Percentiles rank a stretch among this genome's conserved stretches.
These are phyloP conservation scores for Marisa cornuarietis DNA, from an alignment of 1,140 invertebrate species.

Conservation along the genomic window DNA sequence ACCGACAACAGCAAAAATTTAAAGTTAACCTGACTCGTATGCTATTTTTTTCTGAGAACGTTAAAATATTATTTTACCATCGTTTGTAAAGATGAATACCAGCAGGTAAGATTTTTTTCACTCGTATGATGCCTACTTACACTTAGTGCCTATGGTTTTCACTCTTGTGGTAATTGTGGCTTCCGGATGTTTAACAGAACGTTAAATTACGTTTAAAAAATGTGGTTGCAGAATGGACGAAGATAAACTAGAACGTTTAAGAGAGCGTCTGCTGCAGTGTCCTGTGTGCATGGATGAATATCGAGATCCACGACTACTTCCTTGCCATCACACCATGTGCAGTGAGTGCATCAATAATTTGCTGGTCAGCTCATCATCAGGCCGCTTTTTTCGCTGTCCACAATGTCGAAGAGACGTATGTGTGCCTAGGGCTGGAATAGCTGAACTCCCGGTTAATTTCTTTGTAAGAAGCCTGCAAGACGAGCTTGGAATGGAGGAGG, in stretches of 20 bases:
- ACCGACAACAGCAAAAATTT: too few species aligned
- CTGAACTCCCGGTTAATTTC: constrained; percentile 59
- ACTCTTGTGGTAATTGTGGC: too few species aligned
- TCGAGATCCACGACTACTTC: constrained; percentile 54
- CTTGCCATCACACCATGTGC: constrained; percentile 59
- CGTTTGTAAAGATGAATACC: too few species aligned
- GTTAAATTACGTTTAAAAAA: too few species aligned
- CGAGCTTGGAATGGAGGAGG: constrained; percentile 45
- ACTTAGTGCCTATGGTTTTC: too few species aligned
- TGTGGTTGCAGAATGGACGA: constrained; percentile 37
- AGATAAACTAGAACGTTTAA: constrained; percentile 53
- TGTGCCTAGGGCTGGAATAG: constrained; percentile 52
- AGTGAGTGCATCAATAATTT: constrained; percentile 52
- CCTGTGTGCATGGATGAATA: constrained; percentile 61
- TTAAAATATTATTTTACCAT: too few species aligned
- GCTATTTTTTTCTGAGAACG: too few species aligned
- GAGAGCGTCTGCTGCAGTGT: constrained; percentile 54
- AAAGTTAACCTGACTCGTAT: too few species aligned
- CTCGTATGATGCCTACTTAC: too few species aligned
- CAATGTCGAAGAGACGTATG: constrained; percentile 55
- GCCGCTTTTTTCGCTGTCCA: constrained; percentile 54
- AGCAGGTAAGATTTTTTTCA: too few species aligned
- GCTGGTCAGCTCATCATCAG: constrained; percentile 47
- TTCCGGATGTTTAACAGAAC: too few species aligned
- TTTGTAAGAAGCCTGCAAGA: constrained; percentile 58